phyloP scores from a whole-genome alignment of 2,113 vertebrate species.

The Spheniscus mendiculus region DNA sequence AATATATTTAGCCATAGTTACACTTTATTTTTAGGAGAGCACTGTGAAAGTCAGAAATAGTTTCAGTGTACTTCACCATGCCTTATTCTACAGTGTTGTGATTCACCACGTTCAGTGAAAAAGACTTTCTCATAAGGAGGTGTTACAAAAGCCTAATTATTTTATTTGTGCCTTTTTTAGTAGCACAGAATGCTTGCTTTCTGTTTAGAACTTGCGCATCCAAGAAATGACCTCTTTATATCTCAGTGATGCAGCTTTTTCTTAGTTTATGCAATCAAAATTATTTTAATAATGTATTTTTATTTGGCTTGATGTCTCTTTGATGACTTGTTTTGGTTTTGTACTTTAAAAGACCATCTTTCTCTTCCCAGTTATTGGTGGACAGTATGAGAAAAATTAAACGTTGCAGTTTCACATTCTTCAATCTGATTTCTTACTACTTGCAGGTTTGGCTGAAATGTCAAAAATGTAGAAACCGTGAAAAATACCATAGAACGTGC shows the following conservation, averaged over 20 bases:
- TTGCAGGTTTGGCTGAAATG: slow-evolving; percentile 57
- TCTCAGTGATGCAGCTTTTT: background rate
- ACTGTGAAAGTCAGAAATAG: slow-evolving; percentile 56
- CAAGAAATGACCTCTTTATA: background rate
- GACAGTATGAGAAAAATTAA: background rate
- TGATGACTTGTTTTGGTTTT: background rate
- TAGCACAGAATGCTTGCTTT: background rate
- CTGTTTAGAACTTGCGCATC: background rate
- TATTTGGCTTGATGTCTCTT: background rate
- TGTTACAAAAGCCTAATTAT: slow-evolving; percentile 37
- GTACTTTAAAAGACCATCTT: background rate
- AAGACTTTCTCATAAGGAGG: background rate
- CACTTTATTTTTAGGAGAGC: slow-evolving; percentile 63
- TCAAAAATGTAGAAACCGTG: slow-evolving; percentile 63
- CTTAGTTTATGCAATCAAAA: background rate
- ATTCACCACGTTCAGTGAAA: slow-evolving; percentile 36
- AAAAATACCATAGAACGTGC: slow-evolving; percentile 55
- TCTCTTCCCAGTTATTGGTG: background rate
- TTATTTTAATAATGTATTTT: background rate
- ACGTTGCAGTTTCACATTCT: slow-evolving; percentile 1
- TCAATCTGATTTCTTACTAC: slow-evolving; percentile 6
- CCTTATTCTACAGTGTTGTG: slow-evolving; percentile 11
- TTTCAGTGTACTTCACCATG: slow-evolving; percentile 29
- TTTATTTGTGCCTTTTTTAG: background rate
- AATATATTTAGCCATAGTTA: slow-evolving; percentile 61